Base-by-base conservation (phyloP, 2,113 vertebrate species). In the Catagonus wagneri region DNA sequence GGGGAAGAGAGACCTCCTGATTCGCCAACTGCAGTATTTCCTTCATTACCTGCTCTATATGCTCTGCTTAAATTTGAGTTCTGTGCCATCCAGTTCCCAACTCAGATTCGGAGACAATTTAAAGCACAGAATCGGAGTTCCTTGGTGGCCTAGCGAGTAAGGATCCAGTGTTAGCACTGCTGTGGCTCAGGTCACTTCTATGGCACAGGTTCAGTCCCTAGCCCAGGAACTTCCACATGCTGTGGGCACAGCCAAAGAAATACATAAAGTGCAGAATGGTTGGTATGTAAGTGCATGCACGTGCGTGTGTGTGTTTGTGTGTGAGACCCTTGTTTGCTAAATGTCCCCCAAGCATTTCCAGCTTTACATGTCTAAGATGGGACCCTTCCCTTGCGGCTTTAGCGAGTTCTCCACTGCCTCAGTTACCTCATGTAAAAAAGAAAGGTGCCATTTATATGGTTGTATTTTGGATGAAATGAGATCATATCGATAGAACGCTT, bases 61-160 rank as follows among this genome's bases (percentile, higher is more conserved):
- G n/a, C 83, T 88, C 76, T 32, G 54, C 60, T 81, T 78, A 34
- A 2, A 20, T 90, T 76, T 92, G 69, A n/a, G 34, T 58, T 95
- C 87, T 27, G 1, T 39, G 5, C 56, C 17, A 0, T 54, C 50
- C 10, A 5, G 27, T 54, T 80, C 72, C 54, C 84, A 84, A 19
- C 39, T 79, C 34, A 74, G 68, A 58, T 2, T 11, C 6, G 3
- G 23, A 34, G 79, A 61, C 14, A 5, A 34, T 79, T 44, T 44
- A 44, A 44, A 44, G 44, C 44, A 44, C 44, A n/a, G 44, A 44
- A 44, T 44, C 44, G 44, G 44, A 44, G 44, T 44, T 44, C 44
- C 44, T 8, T 44, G 44, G 44, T 44, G 44, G 44, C 44, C 44
- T 44, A 44, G 44, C 44, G 44, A 44, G 4, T 44, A 44, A 44